Evolutionary conservation across 64 coral and sea anemone species (phyloP), one percentile per base, ranked within the genome.

Genomic region (Actinia equina): DNA sequence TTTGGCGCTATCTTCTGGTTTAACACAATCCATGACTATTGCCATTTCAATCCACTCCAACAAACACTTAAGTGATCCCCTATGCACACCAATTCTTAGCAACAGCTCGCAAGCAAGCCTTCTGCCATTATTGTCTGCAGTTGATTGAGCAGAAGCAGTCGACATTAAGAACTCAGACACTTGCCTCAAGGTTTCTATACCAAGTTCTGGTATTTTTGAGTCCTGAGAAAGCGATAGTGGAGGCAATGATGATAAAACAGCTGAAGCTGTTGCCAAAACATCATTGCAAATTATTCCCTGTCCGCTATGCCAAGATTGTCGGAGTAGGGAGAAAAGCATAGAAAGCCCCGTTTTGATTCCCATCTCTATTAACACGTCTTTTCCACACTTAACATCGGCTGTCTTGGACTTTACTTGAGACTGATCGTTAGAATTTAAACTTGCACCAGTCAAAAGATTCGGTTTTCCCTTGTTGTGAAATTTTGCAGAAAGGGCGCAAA

Each of bases 321-420:
- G 90, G 63, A 95, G 87, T 1, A 95, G 85, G 60, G 94, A 82
- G 82, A 95, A 95, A 52, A 95, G 84, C 1, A 95, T 37, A 49
- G 90, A 92, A 59, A 95, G 57, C 44, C 94, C 94, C 22, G 94
- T 95, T 95, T 92, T 95, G 17, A 95, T 86, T 74, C 94, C 94
- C 94, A 95, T 92, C 71, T 95, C 94, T 63, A 95, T 87, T 17
- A 95, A 87, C 5, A 88, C 88, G 63, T 83, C 90, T 71, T 90
- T 79, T 49, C 90, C 94, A 76, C 81, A 80, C 74, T 89, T 92
- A 7, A 57, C 15, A 43, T 92, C 87, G 43, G 71, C 16, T 17
- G 42, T 26, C 25, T 89, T 30, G 6, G 83, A 44, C 60, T 89
- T 91, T 14, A 20, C 26, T 79, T 89, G 81, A 25, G 74, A 46